Evolutionary conservation across 2,797 vertebrate species (phyloP).

Genomic region (Paguma larvata): DNA sequence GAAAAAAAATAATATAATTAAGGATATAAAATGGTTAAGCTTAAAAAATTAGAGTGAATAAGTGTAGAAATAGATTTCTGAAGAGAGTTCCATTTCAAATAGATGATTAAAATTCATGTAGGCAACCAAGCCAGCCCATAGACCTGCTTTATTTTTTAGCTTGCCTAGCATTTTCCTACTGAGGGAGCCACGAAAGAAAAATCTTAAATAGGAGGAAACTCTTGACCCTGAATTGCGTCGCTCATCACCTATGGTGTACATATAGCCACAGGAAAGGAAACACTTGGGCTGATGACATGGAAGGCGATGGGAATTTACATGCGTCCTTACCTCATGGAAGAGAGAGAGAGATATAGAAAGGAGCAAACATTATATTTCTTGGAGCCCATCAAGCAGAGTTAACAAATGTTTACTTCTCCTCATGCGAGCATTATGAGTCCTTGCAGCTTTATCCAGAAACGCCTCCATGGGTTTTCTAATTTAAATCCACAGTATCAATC

Average conservation of each 20-base stretch:
- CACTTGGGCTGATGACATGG: not conserved
- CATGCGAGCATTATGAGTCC: not conserved
- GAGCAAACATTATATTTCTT: not conserved
- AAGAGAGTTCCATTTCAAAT: not conserved
- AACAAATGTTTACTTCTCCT: not conserved
- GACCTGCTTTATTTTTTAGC: not conserved
- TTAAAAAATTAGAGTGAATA: not conserved
- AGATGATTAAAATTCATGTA: not conserved
- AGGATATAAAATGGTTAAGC: not conserved
- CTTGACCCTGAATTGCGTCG: constrained; percentile 33
- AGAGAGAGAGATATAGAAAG: not conserved
- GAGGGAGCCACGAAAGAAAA: not conserved
- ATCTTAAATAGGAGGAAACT: not conserved
- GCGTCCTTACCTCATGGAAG: constrained; percentile 37
- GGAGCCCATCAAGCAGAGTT: constrained; percentile 31
- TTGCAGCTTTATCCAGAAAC: constrained; percentile 24
- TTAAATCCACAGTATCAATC: constrained; percentile 53
- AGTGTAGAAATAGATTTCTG: not conserved
- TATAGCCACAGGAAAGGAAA: not conserved
- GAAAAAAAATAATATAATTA: not conserved
- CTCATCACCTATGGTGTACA: not conserved
- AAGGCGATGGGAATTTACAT: not conserved
- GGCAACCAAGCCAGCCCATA: not conserved
- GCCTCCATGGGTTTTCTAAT: constrained; percentile 27
- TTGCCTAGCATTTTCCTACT: not conserved